Percentiles rank a stretch among this genome's conserved stretches.
Evolutionary conservation across 2,797 vertebrate species (phyloP).

Genomic region (Anolis apletophallus): DNA sequence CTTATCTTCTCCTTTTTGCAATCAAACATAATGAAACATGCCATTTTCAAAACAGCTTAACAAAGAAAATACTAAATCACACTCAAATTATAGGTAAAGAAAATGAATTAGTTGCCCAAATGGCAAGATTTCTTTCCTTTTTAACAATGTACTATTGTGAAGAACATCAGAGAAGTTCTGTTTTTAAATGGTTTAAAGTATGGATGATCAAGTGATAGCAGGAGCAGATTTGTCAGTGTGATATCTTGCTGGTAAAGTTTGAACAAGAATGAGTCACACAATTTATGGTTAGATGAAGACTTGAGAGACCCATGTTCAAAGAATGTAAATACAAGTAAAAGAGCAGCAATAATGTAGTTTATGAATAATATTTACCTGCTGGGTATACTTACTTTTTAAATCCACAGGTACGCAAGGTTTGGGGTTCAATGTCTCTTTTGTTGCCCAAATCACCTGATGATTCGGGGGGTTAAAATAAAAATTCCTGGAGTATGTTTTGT

Average conservation of each 20-base stretch:
- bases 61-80: conserved; percentile 44
- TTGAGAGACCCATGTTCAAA: background rate
- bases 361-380: background rate
- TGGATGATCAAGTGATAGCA: background rate
- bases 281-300: background rate
- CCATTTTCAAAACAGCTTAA: conserved; percentile 29
- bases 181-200: background rate
- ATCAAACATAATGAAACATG: conserved; percentile 56
- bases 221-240: background rate
- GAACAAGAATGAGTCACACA: background rate
- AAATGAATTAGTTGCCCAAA: background rate
- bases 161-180: background rate
- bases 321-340: no score
- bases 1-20: conserved; percentile 57
- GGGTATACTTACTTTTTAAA: no score
- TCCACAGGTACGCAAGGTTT: background rate
- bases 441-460: no score
- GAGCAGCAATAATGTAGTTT: background rate
- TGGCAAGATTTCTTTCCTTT: conserved; percentile 33
- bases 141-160: background rate
- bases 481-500: no score
- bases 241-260: background rate
- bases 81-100: conserved; percentile 33
- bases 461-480: background rate
- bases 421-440: background rate